Base-by-base conservation (phyloP, 2,888 invertebrate genomes). In the Cotesia congregata region DNA sequence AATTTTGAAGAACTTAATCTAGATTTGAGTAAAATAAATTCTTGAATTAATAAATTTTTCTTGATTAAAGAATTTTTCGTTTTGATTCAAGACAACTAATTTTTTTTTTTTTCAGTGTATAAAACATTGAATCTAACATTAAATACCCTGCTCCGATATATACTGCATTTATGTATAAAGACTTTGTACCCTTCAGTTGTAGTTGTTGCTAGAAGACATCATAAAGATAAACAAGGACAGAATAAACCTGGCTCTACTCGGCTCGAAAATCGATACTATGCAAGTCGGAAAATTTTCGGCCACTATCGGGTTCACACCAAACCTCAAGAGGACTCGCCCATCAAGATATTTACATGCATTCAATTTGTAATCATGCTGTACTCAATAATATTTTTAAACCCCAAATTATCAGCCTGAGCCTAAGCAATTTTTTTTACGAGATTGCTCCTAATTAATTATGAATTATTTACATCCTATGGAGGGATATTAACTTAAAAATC, bases 181-280 rank as follows among this genome's bases (percentile, higher is more conserved):
- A 50, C 50, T 50, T 50, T 7, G 50, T 50, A 65, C 30, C 65
- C 12, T 65, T 65, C 30, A 65, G 38, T 38, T 12, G 12, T 65
- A 12, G 12, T 20, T 30, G 65, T 12, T 65, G 65, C 65, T 30
- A 30, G 30, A 65, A 65, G 65, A 30, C 38, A 62, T 50, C 7
- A 50, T 62, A 65, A 38, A 65, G 65, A 65, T 65, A 65, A 38
- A 65, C 65, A 65, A 65, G 65, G 72, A 71, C n/a, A 39, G 40
- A 62, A 15, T 64, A 64, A 72, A 72, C 72, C 64, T 71, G 70
- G 77, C 76, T 74, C 73, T 75, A 79, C 79, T 74, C 73, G 77
- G 80, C 79, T 74, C 78, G 78, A 78, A 80, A 77, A 79, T 78
- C 77, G 78, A 80, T 81, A 81, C 76, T 74, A 72, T 78, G 77